phyloP scores from a whole-genome alignment of 2,113 vertebrate species.

The Himantopus leucocephalus region DNA sequence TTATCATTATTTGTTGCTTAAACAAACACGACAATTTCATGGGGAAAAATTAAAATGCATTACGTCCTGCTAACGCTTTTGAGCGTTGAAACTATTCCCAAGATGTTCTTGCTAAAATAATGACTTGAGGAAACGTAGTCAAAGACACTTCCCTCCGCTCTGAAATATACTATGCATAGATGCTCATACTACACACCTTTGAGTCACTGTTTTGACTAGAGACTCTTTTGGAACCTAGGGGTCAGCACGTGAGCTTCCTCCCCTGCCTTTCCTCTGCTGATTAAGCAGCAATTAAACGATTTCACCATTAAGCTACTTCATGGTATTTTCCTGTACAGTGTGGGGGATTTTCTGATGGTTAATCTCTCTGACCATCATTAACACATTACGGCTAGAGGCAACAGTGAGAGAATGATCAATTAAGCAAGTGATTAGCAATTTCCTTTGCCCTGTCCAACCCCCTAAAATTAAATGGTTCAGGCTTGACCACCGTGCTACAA shows the following conservation, averaged over 20 bases:
- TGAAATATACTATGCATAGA: not conserved
- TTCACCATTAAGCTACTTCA: not conserved
- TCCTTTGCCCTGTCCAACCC: not conserved
- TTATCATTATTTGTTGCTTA: not conserved
- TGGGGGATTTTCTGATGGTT: not conserved
- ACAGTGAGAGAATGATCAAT: not conserved
- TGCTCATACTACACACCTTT: not conserved
- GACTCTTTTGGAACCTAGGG: not conserved
- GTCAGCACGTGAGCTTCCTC: rapidly evolving
- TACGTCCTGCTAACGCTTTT: not conserved
- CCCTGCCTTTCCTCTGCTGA: not conserved
- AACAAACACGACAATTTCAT: not conserved
- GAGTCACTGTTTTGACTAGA: not conserved
- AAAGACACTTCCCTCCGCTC: not conserved
- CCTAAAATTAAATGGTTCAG: not conserved
- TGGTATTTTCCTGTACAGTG: not conserved
- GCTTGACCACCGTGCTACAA: not conserved
- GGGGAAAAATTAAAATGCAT: not conserved
- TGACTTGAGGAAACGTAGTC: not conserved
- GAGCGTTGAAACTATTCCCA: not conserved
- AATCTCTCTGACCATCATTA: not conserved
- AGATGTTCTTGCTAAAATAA: not conserved
- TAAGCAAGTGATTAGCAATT: not conserved
- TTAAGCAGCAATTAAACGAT: not conserved
- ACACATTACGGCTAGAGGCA: not conserved